Conservation (phyloP, 2,888 invertebrate genomes). For the Cataglyphis albicans region DNA sequence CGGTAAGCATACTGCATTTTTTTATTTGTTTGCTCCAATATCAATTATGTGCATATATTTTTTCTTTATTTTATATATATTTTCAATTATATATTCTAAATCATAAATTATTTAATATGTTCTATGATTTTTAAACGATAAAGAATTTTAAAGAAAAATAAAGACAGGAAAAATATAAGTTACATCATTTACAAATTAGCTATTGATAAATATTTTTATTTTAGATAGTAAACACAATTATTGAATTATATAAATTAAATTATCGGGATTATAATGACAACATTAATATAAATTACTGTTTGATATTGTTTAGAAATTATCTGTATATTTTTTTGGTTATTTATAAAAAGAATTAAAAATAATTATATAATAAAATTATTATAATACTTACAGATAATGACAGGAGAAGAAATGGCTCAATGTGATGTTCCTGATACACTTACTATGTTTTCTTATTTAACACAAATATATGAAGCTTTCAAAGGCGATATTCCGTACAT, state of each 20-base stretch:
- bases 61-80: neutral
- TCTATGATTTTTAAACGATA: neutral
- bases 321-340: neutral
- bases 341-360: conserved; percentile 19
- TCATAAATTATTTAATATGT: neutral
- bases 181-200: conserved; percentile 6
- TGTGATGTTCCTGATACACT: conserved; percentile 91
- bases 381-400: conserved; percentile 87
- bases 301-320: neutral
- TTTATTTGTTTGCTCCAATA: conserved; percentile 1
- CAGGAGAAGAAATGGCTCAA: conserved; percentile 91
- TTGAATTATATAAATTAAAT: neutral
- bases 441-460: conserved; percentile 93
- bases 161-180: conserved; percentile 16
- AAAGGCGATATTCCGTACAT: conserved; percentile 96
- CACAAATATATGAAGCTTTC: conserved; percentile 96
- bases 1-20: conserved; percentile 84
- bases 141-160: neutral
- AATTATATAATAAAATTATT: conserved; percentile 10
- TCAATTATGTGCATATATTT: neutral
- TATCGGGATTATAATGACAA: neutral
- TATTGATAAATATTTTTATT: neutral
- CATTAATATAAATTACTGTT: neutral
- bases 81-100: neutral
- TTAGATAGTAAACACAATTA: neutral